Evolutionary conservation across 2,113 vertebrate species (phyloP).

Genomic region (Fregetta grallaria): DNA sequence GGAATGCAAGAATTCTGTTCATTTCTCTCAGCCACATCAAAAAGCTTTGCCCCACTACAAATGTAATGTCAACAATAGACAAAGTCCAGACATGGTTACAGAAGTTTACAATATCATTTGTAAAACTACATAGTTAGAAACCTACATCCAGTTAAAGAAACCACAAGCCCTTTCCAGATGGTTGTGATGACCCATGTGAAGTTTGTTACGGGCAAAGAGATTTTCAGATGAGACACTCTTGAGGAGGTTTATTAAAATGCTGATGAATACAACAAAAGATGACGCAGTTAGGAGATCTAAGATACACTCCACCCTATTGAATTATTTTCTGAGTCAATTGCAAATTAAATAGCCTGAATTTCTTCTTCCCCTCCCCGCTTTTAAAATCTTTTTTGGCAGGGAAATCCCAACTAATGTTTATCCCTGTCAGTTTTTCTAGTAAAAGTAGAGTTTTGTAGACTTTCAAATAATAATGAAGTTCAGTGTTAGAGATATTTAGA

Average conservation of each 20-base stretch:
- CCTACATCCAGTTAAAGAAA: not conserved
- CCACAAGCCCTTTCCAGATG: not conserved
- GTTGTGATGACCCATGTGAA: not conserved
- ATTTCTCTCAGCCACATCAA: not conserved
- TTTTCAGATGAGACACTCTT: not conserved
- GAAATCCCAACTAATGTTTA: not conserved
- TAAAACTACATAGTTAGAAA: not conserved
- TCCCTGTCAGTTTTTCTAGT: not conserved
- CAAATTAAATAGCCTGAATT: not conserved
- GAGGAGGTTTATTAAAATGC: not conserved
- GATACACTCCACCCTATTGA: not conserved
- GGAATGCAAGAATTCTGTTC: not conserved
- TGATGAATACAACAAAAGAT: not conserved
- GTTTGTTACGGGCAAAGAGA: not conserved
- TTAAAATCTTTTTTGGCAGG: not conserved
- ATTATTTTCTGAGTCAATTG: not conserved
- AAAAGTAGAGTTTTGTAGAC: not conserved
- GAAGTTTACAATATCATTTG: not conserved
- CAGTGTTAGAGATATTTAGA: not conserved
- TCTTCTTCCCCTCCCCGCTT: not conserved
- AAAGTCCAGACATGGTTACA: not conserved
- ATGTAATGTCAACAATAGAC: not conserved
- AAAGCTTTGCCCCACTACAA: not conserved
- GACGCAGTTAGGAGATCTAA: not conserved
- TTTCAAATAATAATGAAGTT: not conserved